Base-by-base conservation (phyloP, 2,888 invertebrate genomes). In the Hirtodrosophila cameraria region DNA sequence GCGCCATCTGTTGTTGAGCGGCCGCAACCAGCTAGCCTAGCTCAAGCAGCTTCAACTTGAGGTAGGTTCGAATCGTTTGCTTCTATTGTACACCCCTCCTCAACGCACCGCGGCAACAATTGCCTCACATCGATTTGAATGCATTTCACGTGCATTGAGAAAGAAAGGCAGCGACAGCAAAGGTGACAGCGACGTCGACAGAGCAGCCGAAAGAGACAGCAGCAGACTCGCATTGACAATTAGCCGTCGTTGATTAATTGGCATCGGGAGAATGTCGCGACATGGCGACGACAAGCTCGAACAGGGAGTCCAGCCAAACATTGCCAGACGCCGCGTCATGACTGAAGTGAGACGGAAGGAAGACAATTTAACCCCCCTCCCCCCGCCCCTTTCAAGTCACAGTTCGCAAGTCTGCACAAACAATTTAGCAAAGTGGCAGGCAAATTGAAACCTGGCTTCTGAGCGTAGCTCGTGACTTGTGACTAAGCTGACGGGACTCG, bases 221-320 rank as follows among this genome's bases (percentile, higher is more conserved):
- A n/a, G n/a, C n/a, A n/a, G n/a, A n/a, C 53, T 42, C 59, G 70
- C 73, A 82, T 74, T 64, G 62, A 69, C 80, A 80, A 80, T 83
- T 83, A 79, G 75, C 58, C 45, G 36, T 52, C 50, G 27, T 65
- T 80, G 80, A 80, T 83, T 80, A 80, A 80, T 80, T 83, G 69
- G 61, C 77, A 61, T 18, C 38, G 25, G 8, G 36, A 52, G 60
- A 48, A 52, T 60, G 78, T 68, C 62, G 75, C 77, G 72, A 64
- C 65, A 53, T 61, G 57, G 61, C 74, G 67, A 68, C 45, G 53
- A 54, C 64, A 62, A 53, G 52, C 61, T 62, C 53, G 63, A 8
- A 30, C 7, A 49, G 8, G 11, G 12, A 28, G 41, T 41, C 36
- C n/a, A n/a, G 36, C 27, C 31, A 11, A n/a, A 30, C 35, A 20